Conservation (phyloP, 2,797 vertebrate genomes). For the Leontopithecus rosalia region DNA sequence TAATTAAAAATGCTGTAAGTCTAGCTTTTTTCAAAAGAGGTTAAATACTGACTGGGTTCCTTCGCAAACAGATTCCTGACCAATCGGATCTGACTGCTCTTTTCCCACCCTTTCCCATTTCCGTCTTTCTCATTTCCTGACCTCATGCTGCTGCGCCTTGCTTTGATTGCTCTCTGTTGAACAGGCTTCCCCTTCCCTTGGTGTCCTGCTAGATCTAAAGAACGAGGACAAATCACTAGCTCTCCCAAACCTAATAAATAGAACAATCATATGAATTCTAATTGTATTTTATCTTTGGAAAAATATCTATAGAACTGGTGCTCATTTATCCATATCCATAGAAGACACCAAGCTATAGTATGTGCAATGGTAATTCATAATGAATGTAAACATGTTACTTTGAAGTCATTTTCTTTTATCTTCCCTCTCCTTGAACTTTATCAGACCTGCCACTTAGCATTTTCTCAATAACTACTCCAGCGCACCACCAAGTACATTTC, state of each 20-base stretch:
- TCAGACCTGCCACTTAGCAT: neutral
- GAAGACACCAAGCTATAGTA: neutral
- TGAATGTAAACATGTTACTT: constrained; percentile 10
- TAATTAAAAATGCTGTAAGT: constrained; percentile 80
- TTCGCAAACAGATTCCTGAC: constrained; percentile 69
- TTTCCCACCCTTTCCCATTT: constrained; percentile 40
- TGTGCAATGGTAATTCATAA: neutral
- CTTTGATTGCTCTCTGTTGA: constrained; percentile 4
- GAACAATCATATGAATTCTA: neutral
- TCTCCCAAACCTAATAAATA: constrained; percentile 24
- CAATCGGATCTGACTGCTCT: constrained; percentile 66
- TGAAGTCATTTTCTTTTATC: neutral
- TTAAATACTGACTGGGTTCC: constrained; percentile 78
- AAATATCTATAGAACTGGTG: neutral
- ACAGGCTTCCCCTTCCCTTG: neutral
- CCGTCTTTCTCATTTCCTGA: constrained; percentile 51
- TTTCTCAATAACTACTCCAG: neutral
- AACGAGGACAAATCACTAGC: neutral
- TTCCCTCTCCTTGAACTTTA: neutral
- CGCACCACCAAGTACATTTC: neutral
- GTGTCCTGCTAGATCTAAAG: neutral
- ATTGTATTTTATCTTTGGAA: constrained; percentile 23
- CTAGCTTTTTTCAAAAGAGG: constrained; percentile 76
- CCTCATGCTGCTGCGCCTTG: neutral
- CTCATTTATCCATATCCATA: neutral